Base-by-base conservation (phyloP, 64 coral and sea anemone genomes). In the Pocillopora damicornis region DNA sequence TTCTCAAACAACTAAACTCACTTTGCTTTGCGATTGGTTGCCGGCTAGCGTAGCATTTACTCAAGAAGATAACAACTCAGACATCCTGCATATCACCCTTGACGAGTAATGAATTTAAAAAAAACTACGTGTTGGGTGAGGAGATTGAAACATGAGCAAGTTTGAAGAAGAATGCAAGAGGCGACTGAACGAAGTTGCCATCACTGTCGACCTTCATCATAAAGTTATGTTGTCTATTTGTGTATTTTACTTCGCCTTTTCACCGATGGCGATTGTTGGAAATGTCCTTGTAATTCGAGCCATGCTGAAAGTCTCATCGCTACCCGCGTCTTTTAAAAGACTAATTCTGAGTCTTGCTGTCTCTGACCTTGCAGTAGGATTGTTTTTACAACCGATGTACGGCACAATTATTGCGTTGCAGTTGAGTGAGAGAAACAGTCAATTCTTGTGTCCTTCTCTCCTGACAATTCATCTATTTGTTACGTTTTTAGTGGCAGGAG, bases 361-460 rank as follows among this genome's bases (percentile, higher is more conserved):
- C 16, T 85, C 89, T 62, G 89, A 90, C 63, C 74, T 90, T 60
- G 79, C 69, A 0, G 89, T 90, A 1, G 89, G 79, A 64, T 1
- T 90, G 58, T 45, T 85, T n/a, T 34, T 82, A 16, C 79, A 90
- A 37, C 89, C 89, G n/a, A 76, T 75, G 9, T 81, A 85, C n/a
- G 81, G 36, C 17, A 17, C 35, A 0, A 85, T 85, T 4, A 85
- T 85, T 13, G 81, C 81, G 9, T 11, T 26, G 37, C 67, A 72
- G 22, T 45, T 72, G 15, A 20, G 57, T 20, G 58, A 26, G 64
- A 12, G 8, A 15, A 11, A 20, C 18, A 42, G 11, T 18, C 37
- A 66, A 4, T 72, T 57, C 38, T 30, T 85, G 11, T 85, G 81
- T 17, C 81, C 81, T 12, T 58, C 38, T 26, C 1, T 73, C 15